Evolutionary conservation across 2,113 vertebrate genomes (phyloP).

Genomic region (Steatornis caripensis): DNA sequence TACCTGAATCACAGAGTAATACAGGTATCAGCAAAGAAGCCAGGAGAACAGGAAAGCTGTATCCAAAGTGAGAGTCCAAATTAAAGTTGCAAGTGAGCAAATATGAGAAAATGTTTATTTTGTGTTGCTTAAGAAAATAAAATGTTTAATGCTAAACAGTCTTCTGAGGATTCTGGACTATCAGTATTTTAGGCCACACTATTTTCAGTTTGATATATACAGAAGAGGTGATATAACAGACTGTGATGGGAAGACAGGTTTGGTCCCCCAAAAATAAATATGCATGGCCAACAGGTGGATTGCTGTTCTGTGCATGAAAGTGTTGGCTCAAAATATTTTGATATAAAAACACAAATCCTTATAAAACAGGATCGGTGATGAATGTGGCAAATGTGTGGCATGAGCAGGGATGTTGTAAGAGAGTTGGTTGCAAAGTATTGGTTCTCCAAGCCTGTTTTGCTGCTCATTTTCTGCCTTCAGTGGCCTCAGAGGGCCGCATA

Average conservation of each 20-base stretch:
- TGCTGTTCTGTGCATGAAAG: background rate
- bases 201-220: background rate
- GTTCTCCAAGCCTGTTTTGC: background rate
- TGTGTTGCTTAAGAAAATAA: background rate
- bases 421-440: background rate
- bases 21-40: background rate
- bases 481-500: background rate
- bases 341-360: background rate
- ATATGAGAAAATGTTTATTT: background rate
- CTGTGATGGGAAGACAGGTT: background rate
- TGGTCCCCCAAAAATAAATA: background rate
- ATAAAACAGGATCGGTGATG: background rate
- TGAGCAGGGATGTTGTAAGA: accelerated
- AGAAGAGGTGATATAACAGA: background rate
- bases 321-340: background rate
- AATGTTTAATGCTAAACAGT: background rate
- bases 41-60: background rate
- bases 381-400: background rate
- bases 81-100: background rate
- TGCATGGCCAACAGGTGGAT: background rate
- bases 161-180: background rate
- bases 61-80: background rate
- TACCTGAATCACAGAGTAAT: background rate
- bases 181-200: background rate
- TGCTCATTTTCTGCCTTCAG: background rate